These are phyloP conservation scores for Girardia tigrina DNA, from an alignment of 2,888 invertebrate genomes.

Conservation along the genomic window DNA sequence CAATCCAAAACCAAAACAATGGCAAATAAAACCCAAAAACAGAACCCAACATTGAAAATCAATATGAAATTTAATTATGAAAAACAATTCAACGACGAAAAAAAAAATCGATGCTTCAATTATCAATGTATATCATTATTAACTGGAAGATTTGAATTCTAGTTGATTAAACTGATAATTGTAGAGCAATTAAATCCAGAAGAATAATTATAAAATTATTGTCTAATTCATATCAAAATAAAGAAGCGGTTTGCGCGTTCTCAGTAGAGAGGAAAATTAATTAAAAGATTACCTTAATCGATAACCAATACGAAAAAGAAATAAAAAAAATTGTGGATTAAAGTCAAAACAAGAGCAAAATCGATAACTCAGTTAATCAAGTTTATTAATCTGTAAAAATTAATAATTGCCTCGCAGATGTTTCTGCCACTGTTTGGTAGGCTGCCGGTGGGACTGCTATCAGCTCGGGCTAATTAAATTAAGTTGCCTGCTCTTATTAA, in stretches of 20 bases:
- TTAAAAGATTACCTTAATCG: slow-evolving; percentile 20
- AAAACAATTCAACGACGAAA: slow-evolving; percentile 15
- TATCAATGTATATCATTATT: slow-evolving; percentile 23
- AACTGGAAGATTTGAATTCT: slow-evolving; percentile 11
- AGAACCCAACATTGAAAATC: slow-evolving; percentile 1
- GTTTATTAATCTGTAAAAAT: slow-evolving; percentile 23
- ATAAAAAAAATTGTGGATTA: no score
- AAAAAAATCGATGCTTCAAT: slow-evolving; percentile 21
- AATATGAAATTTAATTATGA: slow-evolving; percentile 12
- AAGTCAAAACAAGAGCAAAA: slow-evolving; percentile 16
- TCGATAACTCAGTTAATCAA: slow-evolving; percentile 23
- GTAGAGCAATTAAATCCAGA: slow-evolving; percentile 23
- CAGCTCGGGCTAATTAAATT: slow-evolving; percentile 20
- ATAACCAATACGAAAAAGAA: slow-evolving; percentile 23
- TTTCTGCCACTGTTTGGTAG: slow-evolving; percentile 7
- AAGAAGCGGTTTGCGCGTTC: slow-evolving; percentile 9
- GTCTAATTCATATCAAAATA: slow-evolving; percentile 18
- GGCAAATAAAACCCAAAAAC: no score
- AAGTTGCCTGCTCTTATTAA: slow-evolving; percentile 23
- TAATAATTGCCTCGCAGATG: slow-evolving; percentile 20
- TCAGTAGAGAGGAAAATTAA: slow-evolving; percentile 18
- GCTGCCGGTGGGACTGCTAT: slow-evolving; percentile 20
- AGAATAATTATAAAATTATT: slow-evolving; percentile 20
- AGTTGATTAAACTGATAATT: slow-evolving; percentile 23
- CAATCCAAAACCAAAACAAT: no score